A percentile compares a stretch with the other conserved stretches of the same genome.
phyloP scores from a whole-genome alignment of 2,797 vertebrate species.

The Caiman crocodilus region DNA sequence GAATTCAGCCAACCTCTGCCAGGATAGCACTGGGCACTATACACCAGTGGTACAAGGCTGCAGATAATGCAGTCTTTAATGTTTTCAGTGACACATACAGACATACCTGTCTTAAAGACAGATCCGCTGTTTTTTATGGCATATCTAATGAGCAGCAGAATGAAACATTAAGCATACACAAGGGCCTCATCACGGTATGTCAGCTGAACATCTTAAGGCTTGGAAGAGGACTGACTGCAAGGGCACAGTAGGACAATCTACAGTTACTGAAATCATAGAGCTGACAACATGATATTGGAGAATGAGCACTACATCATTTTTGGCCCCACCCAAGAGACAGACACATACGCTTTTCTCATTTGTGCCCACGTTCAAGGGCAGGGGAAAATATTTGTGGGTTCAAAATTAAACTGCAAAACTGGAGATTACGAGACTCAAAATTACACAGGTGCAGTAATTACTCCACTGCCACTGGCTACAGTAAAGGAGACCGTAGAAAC shows the following conservation, averaged over 20 bases:
- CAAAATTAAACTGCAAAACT: background rate
- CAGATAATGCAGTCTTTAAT: fast-evolving
- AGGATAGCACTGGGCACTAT: background rate
- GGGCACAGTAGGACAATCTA: background rate
- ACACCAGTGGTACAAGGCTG: background rate
- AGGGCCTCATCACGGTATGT: background rate
- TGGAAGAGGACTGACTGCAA: background rate
- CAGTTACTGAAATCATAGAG: fast-evolving
- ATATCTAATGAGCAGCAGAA: background rate
- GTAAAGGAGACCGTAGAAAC: background rate
- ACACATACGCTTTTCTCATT: background rate
- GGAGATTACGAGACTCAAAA: background rate
- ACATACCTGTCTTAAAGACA: background rate
- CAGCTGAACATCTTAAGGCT: background rate
- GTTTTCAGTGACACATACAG: background rate
- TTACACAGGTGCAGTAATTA: background rate
- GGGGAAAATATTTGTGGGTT: background rate
- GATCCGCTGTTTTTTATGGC: background rate
- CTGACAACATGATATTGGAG: background rate
- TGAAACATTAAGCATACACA: background rate
- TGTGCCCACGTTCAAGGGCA: background rate
- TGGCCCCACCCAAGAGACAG: too few relatives aligned
- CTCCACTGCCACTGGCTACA: fast-evolving
- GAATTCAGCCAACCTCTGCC: background rate
- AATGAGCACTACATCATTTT: background rate